Conservation (phyloP, 2,797 vertebrate genomes). For the Acipenser ruthenus region DNA sequence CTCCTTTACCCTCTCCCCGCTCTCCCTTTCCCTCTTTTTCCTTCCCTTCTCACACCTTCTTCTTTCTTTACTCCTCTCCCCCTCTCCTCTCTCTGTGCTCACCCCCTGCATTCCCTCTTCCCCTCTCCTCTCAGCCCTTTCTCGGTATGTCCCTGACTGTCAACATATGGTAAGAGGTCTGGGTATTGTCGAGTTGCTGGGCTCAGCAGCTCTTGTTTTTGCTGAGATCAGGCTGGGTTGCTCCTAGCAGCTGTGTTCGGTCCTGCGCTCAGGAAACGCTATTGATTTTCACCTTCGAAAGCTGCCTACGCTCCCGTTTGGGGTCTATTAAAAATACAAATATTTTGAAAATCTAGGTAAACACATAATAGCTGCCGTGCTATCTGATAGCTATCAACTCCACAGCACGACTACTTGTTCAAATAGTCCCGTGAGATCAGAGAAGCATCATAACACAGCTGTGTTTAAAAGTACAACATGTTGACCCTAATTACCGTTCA, state of each 20-base stretch:
- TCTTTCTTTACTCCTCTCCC: not conserved
- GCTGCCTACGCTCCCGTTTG: not conserved
- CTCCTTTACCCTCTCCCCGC: not conserved
- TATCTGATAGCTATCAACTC: too few relatives aligned
- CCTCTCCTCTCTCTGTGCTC: not conserved
- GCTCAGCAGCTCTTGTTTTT: not conserved
- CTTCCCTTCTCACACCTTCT: not conserved
- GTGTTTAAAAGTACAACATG: too few relatives aligned
- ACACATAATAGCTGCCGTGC: not conserved
- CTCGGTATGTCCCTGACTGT: not conserved
- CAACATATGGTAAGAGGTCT: not conserved
- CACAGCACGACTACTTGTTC: too few relatives aligned
- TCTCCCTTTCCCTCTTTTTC: constrained; percentile 1
- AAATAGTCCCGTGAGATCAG: too few relatives aligned
- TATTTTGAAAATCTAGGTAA: not conserved
- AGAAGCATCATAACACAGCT: too few relatives aligned
- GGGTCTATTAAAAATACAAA: not conserved
- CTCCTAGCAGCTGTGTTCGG: not conserved
- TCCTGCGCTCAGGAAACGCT: not conserved
- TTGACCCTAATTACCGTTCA: too few relatives aligned
- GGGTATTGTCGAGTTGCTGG: not conserved
- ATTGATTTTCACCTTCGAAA: not conserved
- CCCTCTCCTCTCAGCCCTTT: too few relatives aligned
- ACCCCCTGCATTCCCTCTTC: not conserved
- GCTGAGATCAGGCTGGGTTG: not conserved